Evolutionary conservation across 2,797 vertebrate genomes (phyloP).

Genomic region (Chelon labrosus): DNA sequence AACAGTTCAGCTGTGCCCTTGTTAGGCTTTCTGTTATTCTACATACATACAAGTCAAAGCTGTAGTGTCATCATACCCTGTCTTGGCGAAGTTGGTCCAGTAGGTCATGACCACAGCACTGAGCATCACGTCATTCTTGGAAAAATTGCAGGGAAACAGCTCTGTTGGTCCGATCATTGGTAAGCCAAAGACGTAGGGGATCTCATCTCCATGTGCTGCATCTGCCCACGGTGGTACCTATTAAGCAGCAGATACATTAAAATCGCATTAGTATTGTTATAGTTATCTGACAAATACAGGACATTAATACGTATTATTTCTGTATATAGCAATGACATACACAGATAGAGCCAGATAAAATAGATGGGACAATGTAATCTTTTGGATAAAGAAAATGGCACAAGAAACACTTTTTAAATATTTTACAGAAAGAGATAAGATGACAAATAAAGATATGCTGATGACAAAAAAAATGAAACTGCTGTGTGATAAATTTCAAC

Average conservation of each 20-base stretch:
- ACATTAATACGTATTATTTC: constrained; percentile 23
- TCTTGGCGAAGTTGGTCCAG: constrained; percentile 99
- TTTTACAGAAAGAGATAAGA: constrained; percentile 29
- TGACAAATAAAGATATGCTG: constrained; percentile 24
- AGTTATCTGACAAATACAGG: constrained; percentile 38
- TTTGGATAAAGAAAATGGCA: neutral
- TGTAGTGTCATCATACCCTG: constrained; percentile 87
- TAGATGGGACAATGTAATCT: constrained; percentile 4
- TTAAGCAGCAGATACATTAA: constrained; percentile 45
- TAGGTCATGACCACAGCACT: constrained; percentile 99
- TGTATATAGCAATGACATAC: constrained; percentile 4
- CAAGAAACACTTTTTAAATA: constrained; percentile 24
- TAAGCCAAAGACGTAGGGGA: constrained; percentile 97
- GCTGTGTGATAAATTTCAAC: constrained; percentile 14
- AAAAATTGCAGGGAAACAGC: constrained; percentile 99
- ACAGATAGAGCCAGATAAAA: constrained; percentile 28
- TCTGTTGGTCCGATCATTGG: constrained; percentile 99
- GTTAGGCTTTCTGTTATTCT: neutral
- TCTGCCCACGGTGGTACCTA: constrained; percentile 97
- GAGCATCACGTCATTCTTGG: constrained; percentile 99
- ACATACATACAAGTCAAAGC: neutral
- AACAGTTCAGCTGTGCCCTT: too few species aligned
- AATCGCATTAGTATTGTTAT: constrained; percentile 44
- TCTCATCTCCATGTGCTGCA: constrained; percentile 97
- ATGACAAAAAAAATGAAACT: neutral